Evolutionary conservation across 1,140 invertebrate species (phyloP).

Genomic region (Planococcus citri): DNA sequence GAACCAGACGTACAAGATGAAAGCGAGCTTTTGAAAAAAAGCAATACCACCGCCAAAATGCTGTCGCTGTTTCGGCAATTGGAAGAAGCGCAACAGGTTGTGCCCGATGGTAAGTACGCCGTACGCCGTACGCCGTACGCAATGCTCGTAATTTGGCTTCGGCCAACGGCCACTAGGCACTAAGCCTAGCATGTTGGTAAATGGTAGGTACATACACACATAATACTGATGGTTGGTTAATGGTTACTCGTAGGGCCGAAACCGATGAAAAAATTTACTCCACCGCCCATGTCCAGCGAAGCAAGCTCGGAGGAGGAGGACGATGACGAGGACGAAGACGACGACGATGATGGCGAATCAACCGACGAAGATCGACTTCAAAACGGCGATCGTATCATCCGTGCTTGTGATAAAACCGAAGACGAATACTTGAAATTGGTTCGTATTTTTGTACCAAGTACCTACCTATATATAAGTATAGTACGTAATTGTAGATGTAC

Average conservation of each 20-base stretch:
- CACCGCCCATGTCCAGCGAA: constrained; percentile 61
- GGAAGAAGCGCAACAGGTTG: constrained; percentile 51
- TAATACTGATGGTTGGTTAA: constrained; percentile 16
- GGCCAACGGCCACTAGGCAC: too few relatives aligned
- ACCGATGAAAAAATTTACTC: constrained; percentile 76
- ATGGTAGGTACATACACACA: too few relatives aligned
- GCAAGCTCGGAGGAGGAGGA: constrained; percentile 34
- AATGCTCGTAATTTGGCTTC: too few relatives aligned
- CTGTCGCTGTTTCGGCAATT: constrained; percentile 73
- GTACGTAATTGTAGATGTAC: too few relatives aligned
- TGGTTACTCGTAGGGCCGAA: constrained; percentile 45
- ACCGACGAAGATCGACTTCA: constrained; percentile 35
- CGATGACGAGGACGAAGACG: constrained; percentile 41
- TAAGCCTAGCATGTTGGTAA: too few relatives aligned
- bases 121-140: neutral
- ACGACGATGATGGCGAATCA: too few relatives aligned
- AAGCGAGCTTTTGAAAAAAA: constrained; percentile 43
- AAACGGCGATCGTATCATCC: constrained; percentile 37
- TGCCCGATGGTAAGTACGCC: constrained; percentile 38
- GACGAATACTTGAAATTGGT: constrained; percentile 46
- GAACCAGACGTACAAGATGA: constrained; percentile 46
- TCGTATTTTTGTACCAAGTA: constrained; percentile 11
- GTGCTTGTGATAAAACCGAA: constrained; percentile 43
- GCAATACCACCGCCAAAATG: constrained; percentile 70
- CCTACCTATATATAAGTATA: neutral